Conservation (phyloP, 1,140 invertebrate species). For the Chrysomallon squamiferum region DNA sequence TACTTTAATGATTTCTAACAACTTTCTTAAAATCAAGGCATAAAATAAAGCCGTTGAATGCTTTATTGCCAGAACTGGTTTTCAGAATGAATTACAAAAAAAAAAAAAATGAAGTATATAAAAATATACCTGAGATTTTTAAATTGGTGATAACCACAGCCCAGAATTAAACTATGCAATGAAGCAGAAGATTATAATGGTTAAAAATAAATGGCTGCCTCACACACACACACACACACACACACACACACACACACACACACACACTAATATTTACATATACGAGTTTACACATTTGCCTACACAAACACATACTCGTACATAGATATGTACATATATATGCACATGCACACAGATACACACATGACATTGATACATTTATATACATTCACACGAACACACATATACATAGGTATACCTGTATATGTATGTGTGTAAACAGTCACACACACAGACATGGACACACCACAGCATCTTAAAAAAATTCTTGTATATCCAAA, state of each 20-base stretch:
- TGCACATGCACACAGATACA: constrained; percentile 1
- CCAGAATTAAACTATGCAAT: background rate
- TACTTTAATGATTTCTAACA: no score
- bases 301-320: background rate
- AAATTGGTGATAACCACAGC: background rate
- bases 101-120: background rate
- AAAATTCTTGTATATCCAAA: no score
- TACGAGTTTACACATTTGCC: background rate
- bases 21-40: no score
- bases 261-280: constrained; percentile 5
- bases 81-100: background rate
- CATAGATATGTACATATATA: constrained; percentile 6
- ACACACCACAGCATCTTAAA: no score
- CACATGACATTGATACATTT: background rate
- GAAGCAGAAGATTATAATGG: background rate
- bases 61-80: background rate
- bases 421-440: background rate
- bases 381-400: background rate
- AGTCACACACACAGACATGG: constrained; percentile 3
- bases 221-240: background rate
- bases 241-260: constrained; percentile 9
- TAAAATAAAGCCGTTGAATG: no score
- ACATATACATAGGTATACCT: background rate
- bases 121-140: background rate
- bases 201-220: background rate